Percentiles rank a stretch among this genome's conserved stretches.
Evolutionary conservation across 2,797 vertebrate species (phyloP).

Genomic region (Atherinosoma microstoma): DNA sequence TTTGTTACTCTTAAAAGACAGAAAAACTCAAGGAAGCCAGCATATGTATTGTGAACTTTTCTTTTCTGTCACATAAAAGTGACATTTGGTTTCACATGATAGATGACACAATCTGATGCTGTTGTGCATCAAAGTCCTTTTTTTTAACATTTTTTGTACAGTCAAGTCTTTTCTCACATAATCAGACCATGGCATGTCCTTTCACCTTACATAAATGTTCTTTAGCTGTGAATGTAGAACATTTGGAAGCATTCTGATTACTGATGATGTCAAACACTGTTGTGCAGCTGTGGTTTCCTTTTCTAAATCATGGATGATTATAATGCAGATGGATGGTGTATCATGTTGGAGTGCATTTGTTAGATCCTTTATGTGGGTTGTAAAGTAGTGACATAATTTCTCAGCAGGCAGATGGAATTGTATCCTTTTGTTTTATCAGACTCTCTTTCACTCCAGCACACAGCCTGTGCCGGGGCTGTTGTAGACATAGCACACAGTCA

Average conservation of each 20-base stretch:
- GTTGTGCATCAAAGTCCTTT: not conserved
- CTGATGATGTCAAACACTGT: not conserved
- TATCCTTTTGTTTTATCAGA: conserved; percentile 11
- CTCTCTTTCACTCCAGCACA: conserved; percentile 12
- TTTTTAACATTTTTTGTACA: not conserved
- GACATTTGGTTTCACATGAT: conserved; percentile 8
- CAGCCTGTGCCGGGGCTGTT: not conserved
- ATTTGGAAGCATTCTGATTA: conserved; percentile 8
- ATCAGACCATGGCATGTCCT: not conserved
- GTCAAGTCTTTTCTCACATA: not conserved
- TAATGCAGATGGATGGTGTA: not conserved
- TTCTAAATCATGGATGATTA: not conserved
- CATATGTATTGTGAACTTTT: not conserved
- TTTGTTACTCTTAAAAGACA: not conserved
- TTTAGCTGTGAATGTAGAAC: not conserved
- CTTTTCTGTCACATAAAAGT: conserved; percentile 11
- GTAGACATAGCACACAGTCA: conserved; percentile 17
- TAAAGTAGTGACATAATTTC: conserved; percentile 14
- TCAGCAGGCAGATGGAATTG: conserved; percentile 28
- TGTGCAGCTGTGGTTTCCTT: not conserved
- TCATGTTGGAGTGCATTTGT: conserved; percentile 3
- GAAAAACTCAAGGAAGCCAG: not conserved
- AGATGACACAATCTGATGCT: not conserved
- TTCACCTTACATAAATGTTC: not conserved
- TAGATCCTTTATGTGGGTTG: not conserved